Evolutionary conservation across 1,140 invertebrate species (phyloP), one percentile per base, ranked within the genome.

Genomic region (Tetramorium alpestre): DNA sequence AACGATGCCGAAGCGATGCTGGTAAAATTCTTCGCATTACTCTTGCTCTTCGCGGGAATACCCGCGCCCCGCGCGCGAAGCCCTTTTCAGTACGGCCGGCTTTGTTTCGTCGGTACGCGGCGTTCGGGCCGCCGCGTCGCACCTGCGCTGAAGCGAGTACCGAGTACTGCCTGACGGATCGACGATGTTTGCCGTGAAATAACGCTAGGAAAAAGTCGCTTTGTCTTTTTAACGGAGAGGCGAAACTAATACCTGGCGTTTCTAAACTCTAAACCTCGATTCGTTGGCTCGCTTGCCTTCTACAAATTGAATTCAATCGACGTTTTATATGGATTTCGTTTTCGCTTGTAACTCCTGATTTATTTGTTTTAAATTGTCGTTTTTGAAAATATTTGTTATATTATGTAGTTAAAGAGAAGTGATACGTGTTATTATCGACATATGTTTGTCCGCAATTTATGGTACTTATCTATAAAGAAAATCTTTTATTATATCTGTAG

Each of bases 1-100:
- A 88, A 88, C 77, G 89, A 91, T 91, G 90, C 84, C 56, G 70
- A 88, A 91, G 89, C 90, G 75, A 91, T 88, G 89, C 90, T 90
- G 89, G 90, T 78, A 91, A 91, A 73, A 72, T 82, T 75, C 75
- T 38, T 67, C 58, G 16, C 41, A 22, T 51, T 58, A 33, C 10
- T 44, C 47, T 4, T 54, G 49, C 11, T 51, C 8, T n/a, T 56
- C 16, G 18, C 11, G 38, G 18, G 49, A 11, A 70, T n/a, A 51
- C 28, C 1, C 16, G 25, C n/a, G 44, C 56, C 78, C 56, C 67
- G 51, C 51, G 49, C 1, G 33, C 16, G 8, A 13, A 89, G 44
- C 22, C 22, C n/a, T 25, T 67, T 87, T 60, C n/a, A 49, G 54
- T 47, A 28, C 65, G 5, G 6, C 67, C 69, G 54, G 25, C 54